phyloP scores from a whole-genome alignment of 2,113 vertebrate species.

The Nestor notabilis region DNA sequence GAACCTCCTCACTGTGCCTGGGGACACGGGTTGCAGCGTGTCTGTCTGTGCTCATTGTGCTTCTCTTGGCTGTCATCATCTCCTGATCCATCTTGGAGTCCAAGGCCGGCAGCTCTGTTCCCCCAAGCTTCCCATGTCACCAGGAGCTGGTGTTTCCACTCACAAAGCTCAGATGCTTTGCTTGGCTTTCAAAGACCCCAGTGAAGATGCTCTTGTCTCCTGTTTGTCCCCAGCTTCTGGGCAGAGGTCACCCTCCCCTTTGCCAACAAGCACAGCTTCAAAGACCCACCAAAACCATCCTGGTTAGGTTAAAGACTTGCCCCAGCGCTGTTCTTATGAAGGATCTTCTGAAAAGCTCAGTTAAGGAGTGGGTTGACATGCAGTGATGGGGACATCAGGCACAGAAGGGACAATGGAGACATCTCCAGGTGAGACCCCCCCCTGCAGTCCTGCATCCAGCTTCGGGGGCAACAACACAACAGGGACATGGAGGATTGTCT shows the following conservation, averaged over 20 bases:
- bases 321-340: not conserved
- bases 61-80: not conserved
- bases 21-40: not conserved
- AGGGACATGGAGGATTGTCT: not conserved
- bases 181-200: rapidly evolving
- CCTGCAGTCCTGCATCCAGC: not conserved
- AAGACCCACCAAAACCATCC: not conserved
- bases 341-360: not conserved
- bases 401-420: no score
- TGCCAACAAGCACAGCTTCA: rapidly evolving
- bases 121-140: rapidly evolving
- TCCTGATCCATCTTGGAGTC: not conserved
- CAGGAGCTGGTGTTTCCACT: not conserved
- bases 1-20: not conserved
- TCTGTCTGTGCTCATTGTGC: not conserved
- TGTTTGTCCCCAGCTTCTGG: not conserved
- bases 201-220: not conserved
- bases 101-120: not conserved
- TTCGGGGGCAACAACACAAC: not conserved
- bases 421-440: not conserved
- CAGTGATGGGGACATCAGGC: not conserved
- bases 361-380: not conserved
- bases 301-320: rapidly evolving
- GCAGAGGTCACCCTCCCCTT: not conserved
- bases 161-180: rapidly evolving